These are phyloP conservation scores for Danio albolineatus DNA, from an alignment of 2,797 vertebrate species.

Conservation along the genomic window DNA sequence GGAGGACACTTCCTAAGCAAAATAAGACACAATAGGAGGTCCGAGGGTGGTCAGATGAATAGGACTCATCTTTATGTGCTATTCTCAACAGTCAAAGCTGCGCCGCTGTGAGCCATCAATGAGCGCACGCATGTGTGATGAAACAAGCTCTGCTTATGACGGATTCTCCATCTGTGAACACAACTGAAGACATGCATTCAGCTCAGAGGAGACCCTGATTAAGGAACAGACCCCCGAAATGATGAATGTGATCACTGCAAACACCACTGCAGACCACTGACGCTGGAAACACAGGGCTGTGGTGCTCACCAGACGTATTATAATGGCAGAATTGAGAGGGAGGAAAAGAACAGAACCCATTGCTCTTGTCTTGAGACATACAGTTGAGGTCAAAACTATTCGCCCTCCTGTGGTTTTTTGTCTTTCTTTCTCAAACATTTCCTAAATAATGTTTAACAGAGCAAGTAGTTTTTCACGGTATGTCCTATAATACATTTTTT, in stretches of 20 bases:
- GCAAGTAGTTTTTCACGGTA: too few species aligned
- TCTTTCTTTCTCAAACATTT: too few species aligned
- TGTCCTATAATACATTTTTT: too few species aligned
- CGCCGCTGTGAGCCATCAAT: background rate
- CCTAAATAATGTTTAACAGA: too few species aligned
- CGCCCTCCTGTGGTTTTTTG: too few species aligned
- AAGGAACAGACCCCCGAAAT: background rate
- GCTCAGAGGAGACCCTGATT: background rate
- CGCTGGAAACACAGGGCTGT: background rate
- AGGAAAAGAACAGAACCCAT: too few species aligned
- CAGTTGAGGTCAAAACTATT: too few species aligned
- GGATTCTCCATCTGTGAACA: background rate
- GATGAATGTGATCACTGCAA: background rate
- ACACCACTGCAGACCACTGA: background rate
- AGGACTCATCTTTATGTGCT: background rate
- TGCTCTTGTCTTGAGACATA: too few species aligned
- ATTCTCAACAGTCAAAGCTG: background rate
- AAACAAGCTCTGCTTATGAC: background rate
- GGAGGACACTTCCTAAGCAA: background rate
- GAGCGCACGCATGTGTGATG: background rate
- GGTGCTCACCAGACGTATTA: background rate
- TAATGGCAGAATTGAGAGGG: too few species aligned
- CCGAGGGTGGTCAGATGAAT: constrained; percentile 1
- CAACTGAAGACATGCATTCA: background rate
- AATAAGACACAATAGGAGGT: background rate